phyloP scores from a whole-genome alignment of 2,113 vertebrate species.

The Pelusios castaneus region DNA sequence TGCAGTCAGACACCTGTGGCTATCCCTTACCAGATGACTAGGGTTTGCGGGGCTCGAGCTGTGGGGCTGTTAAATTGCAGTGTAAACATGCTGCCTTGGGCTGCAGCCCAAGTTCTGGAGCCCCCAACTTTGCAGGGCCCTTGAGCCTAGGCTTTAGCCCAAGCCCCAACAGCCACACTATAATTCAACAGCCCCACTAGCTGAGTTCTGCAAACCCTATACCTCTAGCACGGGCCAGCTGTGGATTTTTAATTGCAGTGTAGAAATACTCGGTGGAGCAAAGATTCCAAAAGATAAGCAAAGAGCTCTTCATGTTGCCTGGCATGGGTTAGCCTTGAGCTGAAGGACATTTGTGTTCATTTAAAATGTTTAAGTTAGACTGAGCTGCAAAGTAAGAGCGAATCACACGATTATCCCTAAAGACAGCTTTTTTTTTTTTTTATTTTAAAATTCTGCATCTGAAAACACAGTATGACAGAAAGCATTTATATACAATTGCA shows the following conservation, averaged over 20 bases:
- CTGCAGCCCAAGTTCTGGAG: background rate
- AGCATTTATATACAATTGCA: constrained; percentile 91
- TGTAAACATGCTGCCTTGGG: background rate
- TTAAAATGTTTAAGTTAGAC: background rate
- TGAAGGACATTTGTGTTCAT: background rate
- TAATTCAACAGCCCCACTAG: too few species aligned
- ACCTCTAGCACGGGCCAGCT: background rate
- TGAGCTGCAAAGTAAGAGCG: background rate
- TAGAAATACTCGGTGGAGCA: background rate
- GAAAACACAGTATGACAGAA: constrained; percentile 91
- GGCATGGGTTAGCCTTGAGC: background rate
- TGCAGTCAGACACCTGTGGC: background rate
- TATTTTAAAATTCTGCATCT: constrained; percentile 93
- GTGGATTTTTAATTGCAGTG: background rate
- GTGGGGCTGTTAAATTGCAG: background rate
- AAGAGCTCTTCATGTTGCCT: background rate
- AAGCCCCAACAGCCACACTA: background rate
- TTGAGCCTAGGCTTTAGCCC: background rate
- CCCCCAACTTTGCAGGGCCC: background rate
- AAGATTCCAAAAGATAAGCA: background rate
- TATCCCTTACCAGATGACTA: background rate
- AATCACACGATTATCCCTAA: background rate
- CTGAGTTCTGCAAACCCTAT: background rate
- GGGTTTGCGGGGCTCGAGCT: background rate
- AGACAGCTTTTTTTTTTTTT: constrained; percentile 70